Conservation (phyloP, 2,888 invertebrate species). For the Cataglyphis cursor region DNA sequence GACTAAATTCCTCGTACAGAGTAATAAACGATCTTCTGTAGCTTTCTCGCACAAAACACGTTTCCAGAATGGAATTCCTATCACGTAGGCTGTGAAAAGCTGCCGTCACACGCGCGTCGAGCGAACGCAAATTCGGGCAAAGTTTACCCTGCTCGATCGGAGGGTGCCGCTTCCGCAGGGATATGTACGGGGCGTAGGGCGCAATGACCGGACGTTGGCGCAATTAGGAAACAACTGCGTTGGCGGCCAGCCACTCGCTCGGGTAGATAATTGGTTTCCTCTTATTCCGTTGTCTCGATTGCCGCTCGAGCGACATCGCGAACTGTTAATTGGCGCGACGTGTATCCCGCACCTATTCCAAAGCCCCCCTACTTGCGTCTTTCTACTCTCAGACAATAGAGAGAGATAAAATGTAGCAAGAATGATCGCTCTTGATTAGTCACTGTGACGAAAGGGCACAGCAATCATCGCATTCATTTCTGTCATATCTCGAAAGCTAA, state of each 20-base stretch:
- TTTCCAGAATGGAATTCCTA: constrained; percentile 30
- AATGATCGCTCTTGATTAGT: not conserved
- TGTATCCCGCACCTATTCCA: constrained; percentile 61
- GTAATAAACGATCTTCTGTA: constrained; percentile 21
- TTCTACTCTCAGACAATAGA: not conserved
- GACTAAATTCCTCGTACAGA: constrained; percentile 19
- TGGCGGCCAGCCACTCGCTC: constrained; percentile 73
- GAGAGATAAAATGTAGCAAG: not conserved
- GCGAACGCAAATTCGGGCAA: constrained; percentile 54
- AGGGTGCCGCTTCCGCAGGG: constrained; percentile 61
- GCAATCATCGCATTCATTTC: not conserved
- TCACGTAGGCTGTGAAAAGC: constrained; percentile 54
- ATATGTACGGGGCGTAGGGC: constrained; percentile 42
- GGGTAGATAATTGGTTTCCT: constrained; percentile 78
- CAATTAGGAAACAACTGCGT: constrained; percentile 80
- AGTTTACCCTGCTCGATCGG: constrained; percentile 52
- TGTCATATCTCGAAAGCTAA: not conserved
- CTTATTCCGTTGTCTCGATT: constrained; percentile 77
- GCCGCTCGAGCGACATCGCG: constrained; percentile 70
- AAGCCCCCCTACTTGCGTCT: constrained; percentile 21
- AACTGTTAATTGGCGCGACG: constrained; percentile 75
- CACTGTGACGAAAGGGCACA: not conserved
- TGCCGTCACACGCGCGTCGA: constrained; percentile 36
- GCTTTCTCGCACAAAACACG: constrained; percentile 13
- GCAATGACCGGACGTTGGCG: constrained; percentile 72